A percentile compares a stretch with the other conserved stretches of the same genome.
These are phyloP conservation scores for Actenoides hombroni DNA, from an alignment of 2,113 vertebrate genomes.

Conservation along the genomic window DNA sequence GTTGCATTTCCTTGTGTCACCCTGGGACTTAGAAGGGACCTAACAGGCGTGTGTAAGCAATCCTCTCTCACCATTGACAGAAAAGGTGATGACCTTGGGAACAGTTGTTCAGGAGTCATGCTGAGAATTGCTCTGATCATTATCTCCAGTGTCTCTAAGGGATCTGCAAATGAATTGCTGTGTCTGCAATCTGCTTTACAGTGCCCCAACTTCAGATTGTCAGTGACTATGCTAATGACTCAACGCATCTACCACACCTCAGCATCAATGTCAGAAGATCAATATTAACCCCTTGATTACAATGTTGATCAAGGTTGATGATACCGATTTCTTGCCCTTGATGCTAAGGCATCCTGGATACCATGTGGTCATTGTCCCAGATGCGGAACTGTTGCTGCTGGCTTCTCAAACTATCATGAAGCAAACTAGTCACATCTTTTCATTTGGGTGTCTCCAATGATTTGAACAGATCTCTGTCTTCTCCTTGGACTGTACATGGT, in stretches of 20 bases:
- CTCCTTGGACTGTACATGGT: background rate
- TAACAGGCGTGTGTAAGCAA: background rate
- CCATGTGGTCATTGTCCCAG: background rate
- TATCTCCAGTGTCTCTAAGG: background rate
- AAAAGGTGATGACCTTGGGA: background rate
- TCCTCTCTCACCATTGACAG: background rate
- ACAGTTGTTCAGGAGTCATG: background rate
- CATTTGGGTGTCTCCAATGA: background rate
- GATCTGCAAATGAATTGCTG: background rate
- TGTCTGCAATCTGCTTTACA: background rate
- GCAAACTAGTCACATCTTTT: background rate
- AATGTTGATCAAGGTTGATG: background rate
- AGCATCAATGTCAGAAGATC: background rate
- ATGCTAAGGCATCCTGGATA: background rate
- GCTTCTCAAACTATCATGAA: background rate
- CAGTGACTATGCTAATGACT: background rate
- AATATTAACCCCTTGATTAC: background rate
- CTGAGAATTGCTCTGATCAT: background rate
- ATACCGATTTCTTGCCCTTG: constrained; percentile 3
- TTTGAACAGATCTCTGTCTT: background rate
- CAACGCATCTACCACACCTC: background rate
- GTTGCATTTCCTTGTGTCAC: background rate
- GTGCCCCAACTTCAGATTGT: background rate
- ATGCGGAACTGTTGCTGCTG: background rate
- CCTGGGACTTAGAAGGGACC: background rate